Conservation (phyloP, 1,140 invertebrate species). For the Oncopodura yosiiana region DNA sequence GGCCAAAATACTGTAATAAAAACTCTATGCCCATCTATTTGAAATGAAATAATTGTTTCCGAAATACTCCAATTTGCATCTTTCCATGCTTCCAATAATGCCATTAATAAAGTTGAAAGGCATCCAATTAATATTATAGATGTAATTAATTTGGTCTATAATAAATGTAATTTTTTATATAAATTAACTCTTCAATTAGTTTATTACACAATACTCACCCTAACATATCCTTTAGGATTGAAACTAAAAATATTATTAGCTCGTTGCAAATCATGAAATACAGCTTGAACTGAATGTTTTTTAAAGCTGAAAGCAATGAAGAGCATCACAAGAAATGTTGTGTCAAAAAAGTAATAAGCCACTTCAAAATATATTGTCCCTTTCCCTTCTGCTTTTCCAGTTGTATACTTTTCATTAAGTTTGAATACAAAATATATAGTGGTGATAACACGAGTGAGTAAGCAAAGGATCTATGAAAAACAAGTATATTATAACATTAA, state of each 20-base stretch:
- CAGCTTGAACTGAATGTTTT: background rate
- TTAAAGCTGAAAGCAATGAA: background rate
- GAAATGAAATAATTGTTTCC: background rate
- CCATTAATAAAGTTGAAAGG: background rate
- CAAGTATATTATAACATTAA: background rate
- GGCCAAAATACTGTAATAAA: no score
- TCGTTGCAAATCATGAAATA: conserved; percentile 6
- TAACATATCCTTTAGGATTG: background rate
- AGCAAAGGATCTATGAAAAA: background rate
- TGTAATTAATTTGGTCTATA: background rate
- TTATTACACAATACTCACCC: no score
- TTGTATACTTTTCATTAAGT: background rate
- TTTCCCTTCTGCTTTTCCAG: background rate
- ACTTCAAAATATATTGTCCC: conserved; percentile 6
- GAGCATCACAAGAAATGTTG: background rate
- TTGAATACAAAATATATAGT: conserved; percentile 1
- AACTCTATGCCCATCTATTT: background rate
- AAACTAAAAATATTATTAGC: background rate
- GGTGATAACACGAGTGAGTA: background rate
- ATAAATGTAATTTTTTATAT: no score
- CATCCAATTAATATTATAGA: background rate
- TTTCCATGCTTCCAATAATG: background rate
- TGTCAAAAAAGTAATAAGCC: conserved; percentile 17
- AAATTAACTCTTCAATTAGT: no score
- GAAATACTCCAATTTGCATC: conserved; percentile 1